Conservation (phyloP, 2,888 invertebrate genomes). For the Sphecodes monilicornis region DNA sequence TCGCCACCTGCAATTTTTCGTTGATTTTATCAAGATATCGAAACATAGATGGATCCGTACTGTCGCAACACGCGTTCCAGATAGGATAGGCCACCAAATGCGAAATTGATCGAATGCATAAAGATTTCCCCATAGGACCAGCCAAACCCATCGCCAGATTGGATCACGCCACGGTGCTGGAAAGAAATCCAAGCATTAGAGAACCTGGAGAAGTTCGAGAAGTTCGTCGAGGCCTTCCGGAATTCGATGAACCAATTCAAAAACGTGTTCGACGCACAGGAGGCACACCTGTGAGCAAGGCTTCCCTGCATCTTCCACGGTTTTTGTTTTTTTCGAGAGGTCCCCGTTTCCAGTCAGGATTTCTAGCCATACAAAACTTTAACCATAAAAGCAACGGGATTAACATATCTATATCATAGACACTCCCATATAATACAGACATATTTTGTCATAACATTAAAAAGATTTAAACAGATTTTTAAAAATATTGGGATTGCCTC, state of each 20-base stretch:
- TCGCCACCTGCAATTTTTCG: neutral
- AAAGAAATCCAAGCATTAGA: conserved; percentile 91
- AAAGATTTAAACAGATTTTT: too few relatives aligned
- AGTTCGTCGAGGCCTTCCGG: conserved; percentile 88
- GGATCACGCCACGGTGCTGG: conserved; percentile 94
- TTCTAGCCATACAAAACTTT: too few relatives aligned
- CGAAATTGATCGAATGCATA: neutral
- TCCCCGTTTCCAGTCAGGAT: too few relatives aligned
- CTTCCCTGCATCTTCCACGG: too few relatives aligned
- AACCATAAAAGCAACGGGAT: too few relatives aligned
- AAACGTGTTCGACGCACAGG: conserved; percentile 88
- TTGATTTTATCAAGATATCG: neutral
- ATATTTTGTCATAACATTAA: too few relatives aligned
- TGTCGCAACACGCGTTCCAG: neutral
- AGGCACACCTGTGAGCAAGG: conserved; percentile 88
- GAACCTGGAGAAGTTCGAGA: conserved; percentile 87
- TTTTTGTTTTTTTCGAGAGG: too few relatives aligned
- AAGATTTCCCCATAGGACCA: conserved; percentile 81
- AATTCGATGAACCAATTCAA: conserved; percentile 86
- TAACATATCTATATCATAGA: too few relatives aligned
- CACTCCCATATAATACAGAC: too few relatives aligned
- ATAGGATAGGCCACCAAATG: neutral
- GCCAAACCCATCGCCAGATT: conserved; percentile 91
- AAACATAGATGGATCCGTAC: neutral
- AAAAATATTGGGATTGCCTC: too few relatives aligned